Evolutionary conservation across 2,888 invertebrate genomes (phyloP), one percentile per base, ranked within the genome.

Genomic region (Coelopa pilipes): DNA sequence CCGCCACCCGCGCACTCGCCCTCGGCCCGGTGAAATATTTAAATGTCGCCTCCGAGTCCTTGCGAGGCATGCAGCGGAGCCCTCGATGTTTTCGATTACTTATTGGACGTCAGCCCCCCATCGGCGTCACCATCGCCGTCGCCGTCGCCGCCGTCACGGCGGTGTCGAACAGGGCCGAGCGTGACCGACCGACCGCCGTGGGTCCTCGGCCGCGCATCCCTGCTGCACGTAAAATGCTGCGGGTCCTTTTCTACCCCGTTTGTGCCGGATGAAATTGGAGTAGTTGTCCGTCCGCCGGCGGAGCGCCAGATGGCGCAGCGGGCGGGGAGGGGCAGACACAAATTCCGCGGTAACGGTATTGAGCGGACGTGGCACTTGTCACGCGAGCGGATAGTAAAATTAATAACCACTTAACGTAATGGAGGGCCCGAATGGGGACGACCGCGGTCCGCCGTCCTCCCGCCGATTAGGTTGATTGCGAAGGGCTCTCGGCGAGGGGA

Each of bases 341-440:
- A 24, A 53, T 19, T 53, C 11, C 24, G 55, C 50, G 21, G 65
- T 66, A 19, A 72, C 24, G 57, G 57, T 17, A 65, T 72, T 72
- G 57, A 66, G 46, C 34, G 34, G 7, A 59, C 67, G 78, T n/a
- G n/a, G n/a, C n/a, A 78, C 75, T 78, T 78, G 79, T 75, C 80
- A 80, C 80, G 80, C 80, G 78, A 80, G 75, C 76, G 76, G 76
- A 78, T 79, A 79, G 80, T 79, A 78, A 80, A 80, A 80, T 78
- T 79, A 80, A 79, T 79, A 80, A 79, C 79, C 80, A 80, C 79
- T 80, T 79, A 79, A 34, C 76, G 73, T 80, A 80, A 80, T 80
- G 78, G 79, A 57, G 69, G 12, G 46, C 45, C 15, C 19, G 19
- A 21, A 4, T 5, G 34, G 68, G 53, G 13, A 21, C 19, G 19